These are phyloP conservation scores for Ethmia dodecea DNA, from an alignment of 2,888 invertebrate species.

Conservation along the genomic window DNA sequence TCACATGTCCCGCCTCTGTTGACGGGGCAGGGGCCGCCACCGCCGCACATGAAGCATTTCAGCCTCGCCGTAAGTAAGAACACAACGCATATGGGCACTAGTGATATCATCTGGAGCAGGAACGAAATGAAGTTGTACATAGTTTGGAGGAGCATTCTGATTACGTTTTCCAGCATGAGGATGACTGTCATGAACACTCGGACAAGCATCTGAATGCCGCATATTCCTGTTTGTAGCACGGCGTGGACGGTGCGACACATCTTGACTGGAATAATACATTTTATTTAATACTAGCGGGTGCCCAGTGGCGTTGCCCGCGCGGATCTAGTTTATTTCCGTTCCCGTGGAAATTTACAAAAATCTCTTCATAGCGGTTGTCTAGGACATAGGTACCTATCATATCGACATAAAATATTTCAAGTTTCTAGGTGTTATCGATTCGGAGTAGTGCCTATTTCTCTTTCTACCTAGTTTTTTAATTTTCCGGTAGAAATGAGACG, in stretches of 20 bases:
- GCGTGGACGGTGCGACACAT: conserved; percentile 62
- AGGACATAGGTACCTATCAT: too few species aligned
- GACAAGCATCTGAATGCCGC: conserved; percentile 56
- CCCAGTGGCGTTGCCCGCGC: too few species aligned
- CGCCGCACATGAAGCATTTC: conserved; percentile 57
- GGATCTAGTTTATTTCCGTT: too few species aligned
- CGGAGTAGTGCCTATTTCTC: too few species aligned
- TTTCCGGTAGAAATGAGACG: too few species aligned
- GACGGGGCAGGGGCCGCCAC: conserved; percentile 51
- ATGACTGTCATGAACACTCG: conserved; percentile 59
- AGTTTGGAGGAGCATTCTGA: conserved; percentile 56
- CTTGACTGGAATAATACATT: conserved; percentile 17
- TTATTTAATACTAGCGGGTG: too few species aligned
- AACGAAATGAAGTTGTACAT: conserved; percentile 61
- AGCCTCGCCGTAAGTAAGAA: conserved; percentile 50
- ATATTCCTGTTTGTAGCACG: conserved; percentile 44
- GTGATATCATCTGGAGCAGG: conserved; percentile 51
- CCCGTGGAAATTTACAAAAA: too few species aligned
- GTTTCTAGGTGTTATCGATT: too few species aligned
- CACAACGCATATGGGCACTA: conserved; percentile 56
- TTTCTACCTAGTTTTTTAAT: too few species aligned
- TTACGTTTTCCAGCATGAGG: conserved; percentile 58
- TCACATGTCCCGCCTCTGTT: conserved; percentile 52
- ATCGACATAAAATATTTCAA: too few species aligned
- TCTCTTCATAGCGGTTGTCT: too few species aligned